Evolutionary conservation across 2,888 invertebrate genomes (phyloP).

Genomic region (Pterobdella sp.): DNA sequence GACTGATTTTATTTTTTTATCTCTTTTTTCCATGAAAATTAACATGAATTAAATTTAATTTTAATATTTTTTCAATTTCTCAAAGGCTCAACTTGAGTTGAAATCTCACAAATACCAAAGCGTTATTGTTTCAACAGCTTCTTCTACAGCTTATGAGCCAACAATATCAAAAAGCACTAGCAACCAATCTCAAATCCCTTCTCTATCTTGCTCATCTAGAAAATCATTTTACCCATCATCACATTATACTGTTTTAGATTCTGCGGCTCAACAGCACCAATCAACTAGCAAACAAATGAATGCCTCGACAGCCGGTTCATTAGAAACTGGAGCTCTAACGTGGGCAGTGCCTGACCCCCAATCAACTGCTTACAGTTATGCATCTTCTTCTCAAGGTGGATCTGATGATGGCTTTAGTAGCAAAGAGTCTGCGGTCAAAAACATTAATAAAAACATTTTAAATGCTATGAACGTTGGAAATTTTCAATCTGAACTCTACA

Average conservation of each 20-base stretch:
- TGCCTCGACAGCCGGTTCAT: neutral
- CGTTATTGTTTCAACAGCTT: conserved; percentile 9
- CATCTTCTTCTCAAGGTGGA: conserved; percentile 20
- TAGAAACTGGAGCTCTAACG: conserved; percentile 11
- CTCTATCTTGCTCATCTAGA: conserved; percentile 7
- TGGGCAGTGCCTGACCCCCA: conserved; percentile 33
- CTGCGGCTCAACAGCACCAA: conserved; percentile 5
- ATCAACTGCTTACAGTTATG: conserved; percentile 19
- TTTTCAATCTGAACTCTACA: conserved; percentile 30
- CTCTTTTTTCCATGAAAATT: conserved; percentile 3
- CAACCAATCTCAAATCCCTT: neutral
- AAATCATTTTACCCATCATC: conserved; percentile 16
- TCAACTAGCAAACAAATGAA: neutral
- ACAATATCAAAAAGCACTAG: conserved; percentile 6
- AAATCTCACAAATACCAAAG: conserved; percentile 26
- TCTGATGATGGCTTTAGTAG: conserved; percentile 19
- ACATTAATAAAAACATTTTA: too few species aligned
- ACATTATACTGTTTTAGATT: conserved; percentile 36
- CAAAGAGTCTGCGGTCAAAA: neutral
- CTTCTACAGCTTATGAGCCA: conserved; percentile 1
- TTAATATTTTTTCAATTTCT: neutral
- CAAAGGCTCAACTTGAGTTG: conserved; percentile 1
- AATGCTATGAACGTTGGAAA: neutral
- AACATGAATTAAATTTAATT: neutral
- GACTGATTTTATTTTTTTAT: neutral